Evolutionary conservation across 2,113 vertebrate species (phyloP).

Genomic region (Riparia riparia): DNA sequence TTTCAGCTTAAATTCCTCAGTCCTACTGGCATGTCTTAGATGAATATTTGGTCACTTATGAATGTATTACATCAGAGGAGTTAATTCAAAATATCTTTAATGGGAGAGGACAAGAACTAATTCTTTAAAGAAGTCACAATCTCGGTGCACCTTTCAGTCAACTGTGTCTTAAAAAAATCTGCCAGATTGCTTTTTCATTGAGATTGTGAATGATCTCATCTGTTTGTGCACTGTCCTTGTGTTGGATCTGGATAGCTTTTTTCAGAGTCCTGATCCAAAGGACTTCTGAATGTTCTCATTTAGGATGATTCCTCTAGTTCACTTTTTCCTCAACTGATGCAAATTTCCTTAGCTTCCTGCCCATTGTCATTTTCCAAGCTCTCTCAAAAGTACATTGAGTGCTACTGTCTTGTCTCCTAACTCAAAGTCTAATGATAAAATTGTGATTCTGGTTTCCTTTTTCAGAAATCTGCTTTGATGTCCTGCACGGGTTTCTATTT

Average conservation of each 20-base stretch:
- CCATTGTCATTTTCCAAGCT: not conserved
- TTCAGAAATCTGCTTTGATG: not conserved
- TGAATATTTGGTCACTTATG: not conserved
- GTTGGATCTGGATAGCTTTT: not conserved
- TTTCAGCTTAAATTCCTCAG: not conserved
- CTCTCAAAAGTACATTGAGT: not conserved
- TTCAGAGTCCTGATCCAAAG: not conserved
- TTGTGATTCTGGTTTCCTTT: not conserved
- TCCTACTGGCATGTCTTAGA: not conserved
- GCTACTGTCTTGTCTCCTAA: not conserved
- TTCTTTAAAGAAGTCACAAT: not conserved
- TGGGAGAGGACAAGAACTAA: not conserved
- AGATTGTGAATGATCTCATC: not conserved
- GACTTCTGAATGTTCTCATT: not conserved
- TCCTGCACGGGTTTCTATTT: not conserved
- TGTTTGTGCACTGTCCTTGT: not conserved
- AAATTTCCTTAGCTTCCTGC: not conserved
- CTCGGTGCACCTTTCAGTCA: not conserved
- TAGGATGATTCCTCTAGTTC: not conserved
- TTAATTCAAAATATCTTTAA: not conserved
- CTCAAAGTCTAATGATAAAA: not conserved
- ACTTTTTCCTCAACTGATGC: not conserved
- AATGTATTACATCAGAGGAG: not conserved
- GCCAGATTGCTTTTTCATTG: not conserved
- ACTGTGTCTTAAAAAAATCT: not conserved